phyloP scores from a whole-genome alignment of 2,888 invertebrate genomes.

The Epicampocera succincta region DNA sequence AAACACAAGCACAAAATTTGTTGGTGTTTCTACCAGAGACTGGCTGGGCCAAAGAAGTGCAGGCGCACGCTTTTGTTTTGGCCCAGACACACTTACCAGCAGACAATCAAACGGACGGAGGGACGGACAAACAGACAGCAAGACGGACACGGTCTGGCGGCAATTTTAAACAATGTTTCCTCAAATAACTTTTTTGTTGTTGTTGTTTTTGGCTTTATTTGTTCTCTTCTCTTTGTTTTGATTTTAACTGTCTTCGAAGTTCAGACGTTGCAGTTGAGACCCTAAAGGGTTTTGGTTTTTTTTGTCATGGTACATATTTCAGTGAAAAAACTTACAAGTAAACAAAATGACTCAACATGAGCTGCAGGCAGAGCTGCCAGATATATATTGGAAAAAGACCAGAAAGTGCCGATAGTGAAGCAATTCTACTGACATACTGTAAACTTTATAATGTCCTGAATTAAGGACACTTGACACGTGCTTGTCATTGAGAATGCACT shows the following conservation, averaged over 20 bases:
- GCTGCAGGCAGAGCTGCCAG: too few relatives aligned
- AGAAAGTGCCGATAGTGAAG: too few relatives aligned
- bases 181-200: background rate
- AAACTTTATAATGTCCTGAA: too few relatives aligned
- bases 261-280: constrained; percentile 43
- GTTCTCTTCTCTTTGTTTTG: background rate
- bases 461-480: too few relatives aligned
- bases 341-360: too few relatives aligned
- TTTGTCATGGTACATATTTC: background rate
- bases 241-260: constrained; percentile 1
- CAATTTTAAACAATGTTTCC: constrained; percentile 64
- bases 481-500: too few relatives aligned
- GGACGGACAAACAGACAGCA: constrained; percentile 51
- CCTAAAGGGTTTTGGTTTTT: constrained; percentile 26
- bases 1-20: background rate
- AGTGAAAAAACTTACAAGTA: too few relatives aligned
- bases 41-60: background rate
- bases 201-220: constrained; percentile 10
- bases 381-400: too few relatives aligned
- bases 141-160: constrained; percentile 64
- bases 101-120: constrained; percentile 45
- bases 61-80: constrained; percentile 41
- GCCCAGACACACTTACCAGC: constrained; percentile 45
- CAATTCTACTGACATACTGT: too few relatives aligned
- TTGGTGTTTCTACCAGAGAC: constrained; percentile 26